Conservation (phyloP, 2,888 invertebrate species). For the Eurytoma californica region DNA sequence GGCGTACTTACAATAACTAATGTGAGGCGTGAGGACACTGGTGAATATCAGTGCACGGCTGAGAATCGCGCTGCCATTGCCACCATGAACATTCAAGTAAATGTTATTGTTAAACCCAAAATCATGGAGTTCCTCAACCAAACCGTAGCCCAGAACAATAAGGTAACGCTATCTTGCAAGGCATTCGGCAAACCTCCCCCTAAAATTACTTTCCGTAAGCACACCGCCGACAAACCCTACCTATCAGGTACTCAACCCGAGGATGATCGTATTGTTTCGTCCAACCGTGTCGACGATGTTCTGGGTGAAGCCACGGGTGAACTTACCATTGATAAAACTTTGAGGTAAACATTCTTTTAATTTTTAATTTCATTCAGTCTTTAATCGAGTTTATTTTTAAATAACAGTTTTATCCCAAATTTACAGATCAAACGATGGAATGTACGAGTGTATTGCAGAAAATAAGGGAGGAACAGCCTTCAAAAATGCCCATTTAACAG, state of each 20-base stretch:
- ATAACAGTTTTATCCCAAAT: too few species aligned
- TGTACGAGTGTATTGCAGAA: constrained; percentile 90
- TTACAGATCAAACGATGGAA: constrained; percentile 85
- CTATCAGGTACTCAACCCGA: constrained; percentile 80
- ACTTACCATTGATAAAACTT: constrained; percentile 80
- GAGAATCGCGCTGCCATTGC: constrained; percentile 86
- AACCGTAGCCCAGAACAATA: constrained; percentile 80
- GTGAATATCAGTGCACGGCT: constrained; percentile 88
- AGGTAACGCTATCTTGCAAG: constrained; percentile 84
- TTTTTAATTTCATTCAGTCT: background rate
- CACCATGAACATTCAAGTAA: constrained; percentile 81
- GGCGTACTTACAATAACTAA: constrained; percentile 85
- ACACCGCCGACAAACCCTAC: constrained; percentile 81
- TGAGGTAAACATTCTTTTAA: constrained; percentile 53
- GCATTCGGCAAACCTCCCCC: constrained; percentile 90
- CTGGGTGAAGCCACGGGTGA: constrained; percentile 80
- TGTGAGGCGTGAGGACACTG: constrained; percentile 86
- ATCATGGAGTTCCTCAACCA: constrained; percentile 86
- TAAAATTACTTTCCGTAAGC: constrained; percentile 86
- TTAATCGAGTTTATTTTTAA: too few species aligned
- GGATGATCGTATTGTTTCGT: constrained; percentile 82
- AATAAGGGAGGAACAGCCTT: constrained; percentile 87
- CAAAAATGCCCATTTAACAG: constrained; percentile 88
- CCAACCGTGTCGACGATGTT: constrained; percentile 77
- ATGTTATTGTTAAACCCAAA: constrained; percentile 85